phyloP scores from a whole-genome alignment of 1,140 invertebrate genomes.

The Euura saliciscinereae region DNA sequence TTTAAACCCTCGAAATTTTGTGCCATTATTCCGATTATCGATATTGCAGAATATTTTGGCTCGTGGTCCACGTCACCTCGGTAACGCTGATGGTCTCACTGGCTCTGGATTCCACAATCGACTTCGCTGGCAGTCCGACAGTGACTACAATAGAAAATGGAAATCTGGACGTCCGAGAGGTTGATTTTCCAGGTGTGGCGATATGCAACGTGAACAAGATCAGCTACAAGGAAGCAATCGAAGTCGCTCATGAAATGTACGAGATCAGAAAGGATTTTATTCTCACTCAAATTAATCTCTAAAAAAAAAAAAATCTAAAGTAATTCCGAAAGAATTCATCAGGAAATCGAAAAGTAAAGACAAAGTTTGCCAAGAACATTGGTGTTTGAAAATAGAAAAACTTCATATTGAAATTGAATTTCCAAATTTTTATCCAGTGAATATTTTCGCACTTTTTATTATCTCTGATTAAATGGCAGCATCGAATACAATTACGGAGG shows the following conservation, averaged over 20 bases:
- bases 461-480: background rate
- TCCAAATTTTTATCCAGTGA: background rate
- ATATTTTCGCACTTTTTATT: background rate
- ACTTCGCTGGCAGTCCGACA: background rate
- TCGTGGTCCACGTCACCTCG: background rate
- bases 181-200: slow-evolving; percentile 12
- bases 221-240: background rate
- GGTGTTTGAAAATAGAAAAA: background rate
- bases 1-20: background rate
- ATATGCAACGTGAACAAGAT: slow-evolving; percentile 16
- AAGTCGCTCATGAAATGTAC: slow-evolving; percentile 5
- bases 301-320: no score
- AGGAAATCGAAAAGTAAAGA: no score
- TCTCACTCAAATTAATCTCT: background rate
- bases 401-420: background rate
- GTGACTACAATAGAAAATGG: slow-evolving; percentile 8
- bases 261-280: background rate
- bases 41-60: background rate
- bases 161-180: background rate
- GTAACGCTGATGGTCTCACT: background rate
- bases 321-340: no score
- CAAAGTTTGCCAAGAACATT: no score
- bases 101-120: background rate
- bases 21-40: background rate
- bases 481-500: background rate